Evolutionary conservation across 2,888 invertebrate genomes (phyloP), one percentile per base, ranked within the genome.

Genomic region (Morinoia aosen): DNA sequence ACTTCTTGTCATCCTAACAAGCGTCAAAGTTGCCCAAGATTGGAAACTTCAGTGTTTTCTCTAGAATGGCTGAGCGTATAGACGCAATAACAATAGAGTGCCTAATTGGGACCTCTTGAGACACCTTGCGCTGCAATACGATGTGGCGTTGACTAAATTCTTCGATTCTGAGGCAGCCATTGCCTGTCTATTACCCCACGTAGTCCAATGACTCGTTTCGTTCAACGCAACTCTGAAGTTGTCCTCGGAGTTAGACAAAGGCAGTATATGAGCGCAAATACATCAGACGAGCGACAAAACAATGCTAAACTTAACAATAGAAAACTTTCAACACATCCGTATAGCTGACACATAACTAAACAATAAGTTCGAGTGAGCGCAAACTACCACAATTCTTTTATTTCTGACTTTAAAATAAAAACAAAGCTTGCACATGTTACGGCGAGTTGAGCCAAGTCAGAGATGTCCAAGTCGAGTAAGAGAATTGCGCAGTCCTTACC

Each of bases 381-480:
- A 10, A 25, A 40, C 48, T 12, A 40, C 40, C 0, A 40, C 90
- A 8, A 1, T 90, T 40, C 40, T 12, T 90, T 90, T 90, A 12
- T 19, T 40, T 76, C 8, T 33, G 25, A 16, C 25, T 33, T 76
- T 16, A 14, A 76, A 76, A 76, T 76, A 25, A 76, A 40, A 39
- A 90, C 40, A 90, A n/a, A 90, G 90, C 48, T 39, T 14, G 40
- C 90, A 48, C 48, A 90, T 39, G 48, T 40, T 90, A 12, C 2
- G 90, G 40, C 16, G 90, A 90, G 90, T 90, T 90, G 90, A 40
- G 12, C 90, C 48, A 90, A 90, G 90, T 90, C 90, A 25, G 90
- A 40, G 48, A 76, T 76, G 76, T 76, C 90, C 16, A 19, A 40
- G 90, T 90, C 90, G 90, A 90, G 93, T 57, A 57, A 57, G 91